Percentiles rank a stretch among this genome's conserved stretches.
Evolutionary conservation across 2,888 invertebrate genomes (phyloP).

Genomic region (Epistrophe grossulariae): DNA sequence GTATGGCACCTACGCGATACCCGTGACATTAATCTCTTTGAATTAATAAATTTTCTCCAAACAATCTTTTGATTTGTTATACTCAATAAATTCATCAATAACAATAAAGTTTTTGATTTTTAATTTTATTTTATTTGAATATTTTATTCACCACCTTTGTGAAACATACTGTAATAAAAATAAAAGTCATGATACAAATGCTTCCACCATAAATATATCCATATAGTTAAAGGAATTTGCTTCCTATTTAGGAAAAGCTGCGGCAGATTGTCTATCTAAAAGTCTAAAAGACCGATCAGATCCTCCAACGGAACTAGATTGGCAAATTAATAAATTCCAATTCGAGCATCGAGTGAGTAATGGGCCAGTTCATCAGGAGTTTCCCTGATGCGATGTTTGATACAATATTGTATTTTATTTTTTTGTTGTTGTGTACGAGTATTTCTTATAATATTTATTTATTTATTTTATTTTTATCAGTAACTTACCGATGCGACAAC

Average conservation of each 20-base stretch:
- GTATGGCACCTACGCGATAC: neutral
- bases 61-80: neutral
- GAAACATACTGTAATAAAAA: conserved; percentile 49
- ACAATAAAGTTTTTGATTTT: neutral
- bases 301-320: conserved; percentile 62
- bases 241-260: conserved; percentile 56
- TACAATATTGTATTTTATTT: conserved; percentile 28
- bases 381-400: conserved; percentile 4
- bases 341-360: conserved; percentile 52
- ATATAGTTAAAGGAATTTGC: conserved; percentile 46
- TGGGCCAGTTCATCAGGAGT: conserved; percentile 17
- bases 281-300: conserved; percentile 8
- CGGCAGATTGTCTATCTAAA: conserved; percentile 41
- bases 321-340: conserved; percentile 71
- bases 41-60: conserved; percentile 1
- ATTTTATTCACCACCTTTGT: conserved; percentile 10
- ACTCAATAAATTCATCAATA: neutral
- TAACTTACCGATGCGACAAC: conserved; percentile 93
- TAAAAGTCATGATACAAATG: conserved; percentile 38
- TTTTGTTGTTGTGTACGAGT: neutral
- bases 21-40: neutral
- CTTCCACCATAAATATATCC: neutral
- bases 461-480: conserved; percentile 52
- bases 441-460: neutral
- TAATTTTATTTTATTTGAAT: neutral